A percentile compares a stretch with the other conserved stretches of the same genome.
phyloP scores from a whole-genome alignment of 2,797 vertebrate species.

The Rhinophrynus dorsalis region DNA sequence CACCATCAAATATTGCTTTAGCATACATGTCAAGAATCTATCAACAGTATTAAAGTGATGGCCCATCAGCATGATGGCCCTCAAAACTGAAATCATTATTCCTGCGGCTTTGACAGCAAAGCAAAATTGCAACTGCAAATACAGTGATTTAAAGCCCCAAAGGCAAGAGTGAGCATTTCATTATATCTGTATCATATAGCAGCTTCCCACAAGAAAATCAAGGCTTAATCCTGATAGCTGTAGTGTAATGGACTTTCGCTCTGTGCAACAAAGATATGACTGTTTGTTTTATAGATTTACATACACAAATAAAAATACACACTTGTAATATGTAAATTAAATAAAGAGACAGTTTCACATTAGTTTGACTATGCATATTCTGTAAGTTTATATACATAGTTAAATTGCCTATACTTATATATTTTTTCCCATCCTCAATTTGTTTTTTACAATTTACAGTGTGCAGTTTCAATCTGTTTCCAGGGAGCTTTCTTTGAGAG shows the following conservation, averaged over 20 bases:
- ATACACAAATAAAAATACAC: no score
- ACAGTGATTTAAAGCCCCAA: slow-evolving; percentile 48
- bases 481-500: no score
- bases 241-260: slow-evolving; percentile 1
- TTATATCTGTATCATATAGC: slow-evolving; percentile 39
- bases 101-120: slow-evolving; percentile 30
- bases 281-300: no score
- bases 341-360: no score
- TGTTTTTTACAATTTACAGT: no score
- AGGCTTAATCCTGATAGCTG: slow-evolving; percentile 20
- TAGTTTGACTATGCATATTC: no score
- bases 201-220: slow-evolving; percentile 1
- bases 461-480: no score
- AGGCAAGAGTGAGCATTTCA: slow-evolving; percentile 35
- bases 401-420: no score
- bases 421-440: no score
- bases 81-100: slow-evolving; percentile 45
- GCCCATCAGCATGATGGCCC: slow-evolving; percentile 25
- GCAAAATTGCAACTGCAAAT: slow-evolving; percentile 41
- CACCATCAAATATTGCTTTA: slow-evolving; percentile 43
- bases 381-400: no score
- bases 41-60: slow-evolving; percentile 45
- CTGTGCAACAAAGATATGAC: background rate
- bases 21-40: slow-evolving; percentile 45
- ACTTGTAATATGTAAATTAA: no score